These are phyloP conservation scores for Brassicogethes aeneus DNA, from an alignment of 2,888 invertebrate species.

Conservation along the genomic window DNA sequence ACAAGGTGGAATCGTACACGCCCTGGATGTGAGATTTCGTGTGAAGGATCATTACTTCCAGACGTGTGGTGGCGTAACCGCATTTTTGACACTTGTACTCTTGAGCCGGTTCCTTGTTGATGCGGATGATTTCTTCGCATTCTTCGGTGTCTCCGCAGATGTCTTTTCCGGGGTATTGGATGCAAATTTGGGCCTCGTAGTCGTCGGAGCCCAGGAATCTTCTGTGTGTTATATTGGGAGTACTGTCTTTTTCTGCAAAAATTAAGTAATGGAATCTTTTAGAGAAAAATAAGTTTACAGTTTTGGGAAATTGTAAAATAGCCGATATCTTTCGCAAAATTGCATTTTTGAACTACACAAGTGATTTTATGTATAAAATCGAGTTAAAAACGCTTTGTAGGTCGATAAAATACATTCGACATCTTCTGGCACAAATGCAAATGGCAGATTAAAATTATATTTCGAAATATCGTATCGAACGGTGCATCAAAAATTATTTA, in stretches of 20 bases:
- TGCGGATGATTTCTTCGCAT: conserved; percentile 19
- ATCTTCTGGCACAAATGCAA: too few relatives aligned
- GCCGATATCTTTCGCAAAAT: too few relatives aligned
- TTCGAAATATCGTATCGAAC: too few relatives aligned
- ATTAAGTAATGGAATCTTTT: too few relatives aligned
- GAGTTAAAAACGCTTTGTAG: too few relatives aligned
- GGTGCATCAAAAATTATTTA: too few relatives aligned
- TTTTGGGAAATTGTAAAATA: too few relatives aligned
- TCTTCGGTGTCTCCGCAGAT: conserved; percentile 18
- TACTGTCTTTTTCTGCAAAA: conserved; percentile 12
- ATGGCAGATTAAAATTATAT: too few relatives aligned
- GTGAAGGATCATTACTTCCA: conserved; percentile 67
- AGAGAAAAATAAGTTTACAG: too few relatives aligned
- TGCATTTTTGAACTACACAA: too few relatives aligned
- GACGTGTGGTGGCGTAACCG: conserved; percentile 53
- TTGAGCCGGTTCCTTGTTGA: conserved; percentile 21
- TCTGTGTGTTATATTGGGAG: conserved; percentile 41
- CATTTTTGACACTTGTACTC: conserved; percentile 24
- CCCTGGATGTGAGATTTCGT: conserved; percentile 59
- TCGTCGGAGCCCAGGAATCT: conserved; percentile 41
- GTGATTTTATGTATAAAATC: too few relatives aligned
- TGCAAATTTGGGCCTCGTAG: conserved; percentile 55
- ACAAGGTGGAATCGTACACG: conserved; percentile 21
- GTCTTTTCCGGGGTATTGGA: conserved; percentile 46
- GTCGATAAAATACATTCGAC: too few relatives aligned